Evolutionary conservation across 2,888 invertebrate species (phyloP), one percentile per base, ranked within the genome.

Genomic region (Tetanocera ferruginea): DNA sequence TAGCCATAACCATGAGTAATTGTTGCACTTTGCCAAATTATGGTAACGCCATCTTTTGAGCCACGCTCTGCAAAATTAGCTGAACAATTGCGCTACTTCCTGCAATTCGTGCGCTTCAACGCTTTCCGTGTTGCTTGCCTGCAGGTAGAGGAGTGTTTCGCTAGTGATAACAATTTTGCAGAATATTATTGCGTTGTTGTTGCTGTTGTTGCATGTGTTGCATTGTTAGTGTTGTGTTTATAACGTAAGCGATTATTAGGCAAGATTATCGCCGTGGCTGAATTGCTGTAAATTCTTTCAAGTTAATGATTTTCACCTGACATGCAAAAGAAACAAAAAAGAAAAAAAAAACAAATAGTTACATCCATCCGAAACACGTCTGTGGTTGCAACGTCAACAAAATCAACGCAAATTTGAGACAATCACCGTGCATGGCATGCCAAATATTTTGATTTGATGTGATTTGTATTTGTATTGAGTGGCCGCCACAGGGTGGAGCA

Each of bases 1-100:
- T 43, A 43, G 43, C 43, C 43, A 34, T 28, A 70, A 51, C 51
- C 9, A 23, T 28, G 51, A 71, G 62, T 74, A 28, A 49, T 62
- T 62, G 73, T 62, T 74, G 49, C 62, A 74, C 28, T 74, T 64
- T 51, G 25, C 64, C 43, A 49, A 62, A 74, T 62, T 64, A 60
- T 25, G 60, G 37, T 60, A 43, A 11, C 25, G 72, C 43, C 60
- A 43, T 25, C 55, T 55, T 34, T 28, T n/a, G 55, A 57, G 71
- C 37, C 43, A 34, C 71, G 34, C 25, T 8, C 34, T 43, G 25
- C 57, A 43, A 60, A 71, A 52, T 55, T 52, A 55, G 55, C 23
- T 71, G 31, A 55, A 55, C 71, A 71, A 57, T 51, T 25, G 51
- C 9, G 43, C 28, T 69, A 14, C 43, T 43, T 43, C 43, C 43